Percentiles rank a stretch among this genome's conserved stretches.
Conservation (phyloP, 2,797 vertebrate species). For the Neosilurus mollespiculum region DNA sequence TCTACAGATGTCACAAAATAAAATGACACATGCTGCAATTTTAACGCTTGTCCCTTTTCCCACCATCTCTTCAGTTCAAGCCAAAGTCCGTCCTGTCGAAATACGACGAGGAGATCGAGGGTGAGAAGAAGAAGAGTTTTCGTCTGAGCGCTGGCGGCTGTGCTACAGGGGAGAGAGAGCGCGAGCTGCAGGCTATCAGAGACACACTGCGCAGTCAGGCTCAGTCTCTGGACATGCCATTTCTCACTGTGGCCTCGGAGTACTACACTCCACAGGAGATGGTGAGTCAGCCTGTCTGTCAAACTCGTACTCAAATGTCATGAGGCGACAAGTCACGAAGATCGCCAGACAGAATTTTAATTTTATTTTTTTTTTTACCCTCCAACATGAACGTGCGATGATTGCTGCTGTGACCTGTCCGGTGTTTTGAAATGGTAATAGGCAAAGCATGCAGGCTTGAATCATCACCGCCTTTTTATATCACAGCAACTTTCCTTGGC, state of each 20-base stretch:
- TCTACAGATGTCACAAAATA: background rate
- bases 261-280: conserved; percentile 88
- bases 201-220: conserved; percentile 80
- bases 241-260: conserved; percentile 79
- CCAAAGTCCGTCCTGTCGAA: conserved; percentile 80
- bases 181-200: conserved; percentile 82
- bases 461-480: background rate
- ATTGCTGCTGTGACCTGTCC: background rate
- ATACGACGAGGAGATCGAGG: conserved; percentile 91
- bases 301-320: background rate
- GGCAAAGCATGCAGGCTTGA: background rate
- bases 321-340: background rate
- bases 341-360: background rate
- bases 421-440: background rate
- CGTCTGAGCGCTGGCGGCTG: conserved; percentile 77
- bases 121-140: conserved; percentile 88
- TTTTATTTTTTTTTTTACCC: background rate
- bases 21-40: background rate
- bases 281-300: conserved; percentile 66
- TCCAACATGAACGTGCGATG: background rate
- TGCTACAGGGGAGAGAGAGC: conserved; percentile 80
- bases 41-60: background rate
- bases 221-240: conserved; percentile 78
- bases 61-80: conserved; percentile 65
- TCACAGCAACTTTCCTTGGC: background rate